Evolutionary conservation across 2,113 vertebrate species (phyloP), one percentile per base, ranked within the genome.

Genomic region (Nipponia nippon): DNA sequence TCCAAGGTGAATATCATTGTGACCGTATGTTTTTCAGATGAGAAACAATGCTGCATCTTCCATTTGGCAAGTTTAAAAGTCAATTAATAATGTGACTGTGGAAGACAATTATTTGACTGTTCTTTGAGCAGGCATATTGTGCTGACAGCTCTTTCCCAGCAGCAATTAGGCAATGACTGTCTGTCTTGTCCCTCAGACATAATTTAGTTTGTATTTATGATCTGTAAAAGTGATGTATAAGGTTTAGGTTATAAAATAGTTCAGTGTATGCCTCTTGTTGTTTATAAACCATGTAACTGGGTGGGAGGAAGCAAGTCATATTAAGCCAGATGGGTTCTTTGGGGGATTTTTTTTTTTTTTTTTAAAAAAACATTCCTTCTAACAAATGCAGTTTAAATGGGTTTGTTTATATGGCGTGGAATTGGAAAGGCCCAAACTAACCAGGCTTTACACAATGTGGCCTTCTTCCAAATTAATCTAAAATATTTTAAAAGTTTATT

Each of bases 401-500:
- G 34, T 93, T 97, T 95, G 92, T 96, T 97, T 97, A 96, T 96
- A 92, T 27, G 91, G 72, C 20, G 2, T 95, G 76, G 89, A 93
- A 94, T 84, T 94, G 95, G 86, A 92, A 96, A 87, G 92, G 85
- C 85, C 80, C 83, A 94, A 76, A 75, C 93, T 95, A 97, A 91
- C 91, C 87, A 93, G 82, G 83, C 88, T 96, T 96, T 96, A 90
- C 80, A 89, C 96, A 95, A 80, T 38, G 85, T 95, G 97, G 86
- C 95, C 91, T 93, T 94, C 77, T 93, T 97, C 96, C 95, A 96
- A 97, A 98, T 95, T 95, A 96, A 96, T 97, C 94, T 95, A 72
- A 95, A 97, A 96, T 96, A 96, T 96, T 94, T 96, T 97, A 97
- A 96, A n/a, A n/a, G n/a, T n/a, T n/a, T n/a, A n/a, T n/a, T n/a